Conservation (phyloP, 2,113 vertebrate genomes). For the Chlorocebus sabaeus region DNA sequence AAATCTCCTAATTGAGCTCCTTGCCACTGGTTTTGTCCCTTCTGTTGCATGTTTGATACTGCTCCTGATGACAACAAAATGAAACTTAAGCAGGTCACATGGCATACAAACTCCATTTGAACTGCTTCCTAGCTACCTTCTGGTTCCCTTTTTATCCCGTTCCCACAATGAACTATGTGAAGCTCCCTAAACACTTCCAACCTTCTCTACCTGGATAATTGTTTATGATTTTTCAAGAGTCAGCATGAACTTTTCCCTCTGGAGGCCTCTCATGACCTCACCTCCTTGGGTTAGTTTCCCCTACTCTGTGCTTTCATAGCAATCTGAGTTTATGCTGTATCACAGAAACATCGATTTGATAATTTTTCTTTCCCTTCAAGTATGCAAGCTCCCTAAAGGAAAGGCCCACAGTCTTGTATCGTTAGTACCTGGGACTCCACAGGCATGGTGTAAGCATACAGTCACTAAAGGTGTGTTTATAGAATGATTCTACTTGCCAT, state of each 20-base stretch:
- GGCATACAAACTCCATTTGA: not conserved
- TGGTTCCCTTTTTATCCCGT: not conserved
- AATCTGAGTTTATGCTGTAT: not conserved
- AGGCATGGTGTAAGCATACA: rapidly evolving
- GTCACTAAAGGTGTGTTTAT: not conserved
- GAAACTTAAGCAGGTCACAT: not conserved
- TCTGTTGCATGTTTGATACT: not conserved
- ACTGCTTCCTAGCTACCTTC: not conserved
- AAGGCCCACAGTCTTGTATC: not conserved
- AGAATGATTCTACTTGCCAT: not conserved
- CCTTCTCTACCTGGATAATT: not conserved
- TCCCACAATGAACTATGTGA: not conserved
- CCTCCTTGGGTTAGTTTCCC: not conserved
- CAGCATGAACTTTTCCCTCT: not conserved
- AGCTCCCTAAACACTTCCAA: not conserved
- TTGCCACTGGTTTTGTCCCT: not conserved
- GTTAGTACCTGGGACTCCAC: not conserved
- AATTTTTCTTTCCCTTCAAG: not conserved
- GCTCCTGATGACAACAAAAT: not conserved
- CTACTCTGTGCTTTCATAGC: not conserved
- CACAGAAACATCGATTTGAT: not conserved
- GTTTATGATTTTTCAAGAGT: not conserved
- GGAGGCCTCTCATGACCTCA: not conserved
- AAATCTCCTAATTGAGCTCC: not conserved
- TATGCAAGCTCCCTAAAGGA: not conserved